Evolutionary conservation across 2,797 vertebrate species (phyloP), one percentile per base, ranked within the genome.

Genomic region (Myiotriccus ornatus): DNA sequence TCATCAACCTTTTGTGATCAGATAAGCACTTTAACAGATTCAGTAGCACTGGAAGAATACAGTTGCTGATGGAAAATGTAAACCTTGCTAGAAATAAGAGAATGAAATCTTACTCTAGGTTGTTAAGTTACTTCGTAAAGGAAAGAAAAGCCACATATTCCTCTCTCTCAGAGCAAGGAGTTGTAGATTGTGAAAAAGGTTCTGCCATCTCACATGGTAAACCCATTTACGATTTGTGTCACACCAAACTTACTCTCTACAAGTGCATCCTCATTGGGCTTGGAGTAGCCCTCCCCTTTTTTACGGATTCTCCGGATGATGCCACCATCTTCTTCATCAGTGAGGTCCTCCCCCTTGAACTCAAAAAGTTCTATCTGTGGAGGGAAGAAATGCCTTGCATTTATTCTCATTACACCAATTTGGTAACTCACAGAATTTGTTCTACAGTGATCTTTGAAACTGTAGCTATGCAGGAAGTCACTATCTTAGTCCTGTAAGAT

Each of bases 351-450:
- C 2, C 99, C 99, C 62, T 97, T 98, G 97, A 99, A 99, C 53
- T 99, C 98, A 97, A 99, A 99, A 59, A 99, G 96, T 92, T 99
- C 99, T 67, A 99, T 98, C 99, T 99, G 79, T 18, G n/a, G 43
- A 89, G 24, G 8, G 81, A 92, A 84, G 75, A 52, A 15, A 23
- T 83, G 27, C 25, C 12, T 20, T 65, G 35, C 8, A 32, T 77
- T 74, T 70, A 65, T 47, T 94, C 68, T 77, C 25, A n/a, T 49
- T 23, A 35, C 14, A 52, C 25, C 34, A 39, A 11, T 17, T 55
- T 17, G 46, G 5, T 14, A 63, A 70, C 25, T 76, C 52, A 39
- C 4, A 52, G 21, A 18, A 62, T 34, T 75, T 77, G 9, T 10
- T 75, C 46, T 68, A 27, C 28, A 67, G 34, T 57, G 6, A 59